Base-by-base conservation (phyloP, 2,797 vertebrate genomes). In the Avahi laniger region DNA sequence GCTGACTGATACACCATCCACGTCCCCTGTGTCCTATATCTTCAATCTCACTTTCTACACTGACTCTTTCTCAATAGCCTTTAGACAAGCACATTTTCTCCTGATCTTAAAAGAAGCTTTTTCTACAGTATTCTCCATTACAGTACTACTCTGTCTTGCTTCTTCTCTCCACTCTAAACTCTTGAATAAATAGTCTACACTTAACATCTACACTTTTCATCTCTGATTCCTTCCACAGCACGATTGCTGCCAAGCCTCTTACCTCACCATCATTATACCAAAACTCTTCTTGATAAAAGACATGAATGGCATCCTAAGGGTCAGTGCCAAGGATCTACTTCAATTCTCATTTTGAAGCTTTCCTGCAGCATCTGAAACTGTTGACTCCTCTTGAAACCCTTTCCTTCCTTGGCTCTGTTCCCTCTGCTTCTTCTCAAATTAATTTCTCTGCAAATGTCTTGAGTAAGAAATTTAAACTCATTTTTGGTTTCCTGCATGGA, bases 391-490 rank as follows among this genome's bases (percentile, higher is more conserved):
- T 59, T 65, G 57, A 89, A 93, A 81, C 26, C 0, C 9, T 91
- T 70, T 79, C 30, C 33, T 67, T 93, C 18, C 28, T 78, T 89
- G 67, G 5, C 3, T 93, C 33, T 67, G 43, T 82, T 84, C 41
- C 28, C 7, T 33, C 26, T 80, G 26, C 30, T 84, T n/a, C 61
- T 33, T 78, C 38, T 94, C 15, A 43, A 67, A 84, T 24, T 22
- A 82, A 78, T 91, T 86, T 89, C 38, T 54, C n/a, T 79, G 35
- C 30, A 93, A 96, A 86, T 79, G 38, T 82, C 43, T 79, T 76
- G n/a, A 93, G n/a, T 43, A 70, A 95, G 61, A 46, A 43, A 85
- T 57, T 81, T 87, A 88, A 81, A 88, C 79, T 79, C 15, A 43
- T 63, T 33, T 85, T 76, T 65, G 15, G 33, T 91, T 83, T 85